Percentiles rank a stretch among this genome's conserved stretches.
Conservation (phyloP, 2,113 vertebrate species). For the Neolamprologus cancellatus region DNA sequence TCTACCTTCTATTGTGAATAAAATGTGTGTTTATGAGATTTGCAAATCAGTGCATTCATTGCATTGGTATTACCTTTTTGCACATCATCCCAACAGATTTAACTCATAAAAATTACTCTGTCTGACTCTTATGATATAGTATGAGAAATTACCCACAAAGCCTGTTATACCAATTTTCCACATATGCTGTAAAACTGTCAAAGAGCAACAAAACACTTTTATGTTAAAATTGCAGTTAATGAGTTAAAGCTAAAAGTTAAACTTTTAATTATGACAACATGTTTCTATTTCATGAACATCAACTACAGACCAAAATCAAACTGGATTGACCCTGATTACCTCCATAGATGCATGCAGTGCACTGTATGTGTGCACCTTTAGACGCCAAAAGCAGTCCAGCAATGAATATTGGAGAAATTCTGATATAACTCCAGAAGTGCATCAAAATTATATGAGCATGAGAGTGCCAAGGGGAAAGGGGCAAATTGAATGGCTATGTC, state of each 20-base stretch:
- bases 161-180: background rate
- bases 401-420: background rate
- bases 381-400: background rate
- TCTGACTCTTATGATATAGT: background rate
- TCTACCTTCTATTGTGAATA: background rate
- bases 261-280: background rate
- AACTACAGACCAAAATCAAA: background rate
- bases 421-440: background rate
- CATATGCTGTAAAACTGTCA: background rate
- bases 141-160: background rate
- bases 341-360: background rate
- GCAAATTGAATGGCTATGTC: background rate
- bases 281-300: background rate
- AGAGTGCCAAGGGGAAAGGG: background rate
- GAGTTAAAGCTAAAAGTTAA: background rate
- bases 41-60: background rate
- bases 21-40: background rate
- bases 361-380: background rate
- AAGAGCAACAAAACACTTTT: background rate
- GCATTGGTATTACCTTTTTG: background rate
- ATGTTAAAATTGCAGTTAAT: background rate
- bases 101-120: background rate
- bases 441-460: background rate
- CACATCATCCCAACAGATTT: background rate
- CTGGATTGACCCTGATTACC: background rate